Evolutionary conservation across 2,797 vertebrate species (phyloP).

Genomic region (Sylvia borin): DNA sequence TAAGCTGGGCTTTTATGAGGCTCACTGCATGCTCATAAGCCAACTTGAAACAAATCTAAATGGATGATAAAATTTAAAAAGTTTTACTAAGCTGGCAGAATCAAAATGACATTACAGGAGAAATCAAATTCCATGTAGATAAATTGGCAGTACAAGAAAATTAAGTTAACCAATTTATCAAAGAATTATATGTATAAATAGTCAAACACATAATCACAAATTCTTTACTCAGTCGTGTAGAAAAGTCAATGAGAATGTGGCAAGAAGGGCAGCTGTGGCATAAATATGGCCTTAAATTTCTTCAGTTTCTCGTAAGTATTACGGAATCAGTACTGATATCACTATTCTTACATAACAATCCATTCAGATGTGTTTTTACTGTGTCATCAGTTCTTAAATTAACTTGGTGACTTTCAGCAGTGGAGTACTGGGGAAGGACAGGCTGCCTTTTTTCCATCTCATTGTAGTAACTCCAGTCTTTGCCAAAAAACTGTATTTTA

Average conservation of each 20-base stretch:
- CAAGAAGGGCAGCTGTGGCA: background rate
- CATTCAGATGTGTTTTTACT: conserved; percentile 9
- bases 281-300: background rate
- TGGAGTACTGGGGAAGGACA: background rate
- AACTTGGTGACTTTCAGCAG: conserved; percentile 25
- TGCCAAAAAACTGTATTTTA: background rate
- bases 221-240: background rate
- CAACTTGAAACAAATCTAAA: conserved; percentile 1
- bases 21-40: background rate
- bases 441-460: background rate
- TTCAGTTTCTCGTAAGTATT: background rate
- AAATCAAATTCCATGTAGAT: background rate
- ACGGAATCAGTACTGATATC: background rate
- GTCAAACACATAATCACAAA: background rate
- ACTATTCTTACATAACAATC: background rate
- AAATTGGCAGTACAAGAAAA: background rate
- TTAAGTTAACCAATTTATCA: background rate
- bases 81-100: background rate
- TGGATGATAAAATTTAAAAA: background rate
- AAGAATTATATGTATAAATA: background rate
- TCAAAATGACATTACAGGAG: background rate
- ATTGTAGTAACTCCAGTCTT: background rate
- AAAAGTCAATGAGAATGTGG: background rate
- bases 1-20: background rate
- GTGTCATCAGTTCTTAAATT: conserved; percentile 22